phyloP scores from a whole-genome alignment of 2,113 vertebrate species.

The Ammodytes dubius region DNA sequence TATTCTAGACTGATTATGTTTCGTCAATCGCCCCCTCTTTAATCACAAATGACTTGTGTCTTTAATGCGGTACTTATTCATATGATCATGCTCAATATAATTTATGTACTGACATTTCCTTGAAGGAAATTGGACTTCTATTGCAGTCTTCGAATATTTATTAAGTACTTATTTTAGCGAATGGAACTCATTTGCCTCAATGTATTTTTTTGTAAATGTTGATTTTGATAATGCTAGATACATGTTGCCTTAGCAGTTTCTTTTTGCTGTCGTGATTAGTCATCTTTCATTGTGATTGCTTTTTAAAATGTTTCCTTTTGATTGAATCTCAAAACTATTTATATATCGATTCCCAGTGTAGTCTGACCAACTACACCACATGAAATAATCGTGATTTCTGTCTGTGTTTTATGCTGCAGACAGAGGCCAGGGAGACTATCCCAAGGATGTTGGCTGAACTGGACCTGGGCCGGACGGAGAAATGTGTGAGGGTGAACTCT shows the following conservation, averaged over 20 bases:
- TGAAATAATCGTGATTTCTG: neutral
- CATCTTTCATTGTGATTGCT: neutral
- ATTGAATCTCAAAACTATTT: neutral
- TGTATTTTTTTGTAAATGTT: neutral
- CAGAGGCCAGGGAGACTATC: constrained; percentile 90
- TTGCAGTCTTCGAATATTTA: neutral
- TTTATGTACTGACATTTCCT: constrained; percentile 1
- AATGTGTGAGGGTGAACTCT: constrained; percentile 95
- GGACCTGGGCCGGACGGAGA: constrained; percentile 90
- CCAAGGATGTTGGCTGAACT: constrained; percentile 88
- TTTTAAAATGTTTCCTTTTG: neutral
- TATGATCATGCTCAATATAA: constrained; percentile 15
- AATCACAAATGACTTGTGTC: constrained; percentile 6
- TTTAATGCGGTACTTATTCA: constrained; percentile 19
- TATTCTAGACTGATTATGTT: constrained; percentile 15
- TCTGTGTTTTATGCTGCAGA: constrained; percentile 74
- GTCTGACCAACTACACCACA: neutral
- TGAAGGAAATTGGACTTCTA: constrained; percentile 27
- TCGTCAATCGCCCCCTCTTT: neutral
- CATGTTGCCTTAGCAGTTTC: neutral
- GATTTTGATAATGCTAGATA: neutral
- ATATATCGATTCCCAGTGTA: neutral
- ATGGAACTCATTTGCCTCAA: neutral
- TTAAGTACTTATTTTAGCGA: neutral
- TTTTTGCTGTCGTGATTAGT: neutral